phyloP scores from a whole-genome alignment of 2,113 vertebrate species.

The Vulpes ferrilata region DNA sequence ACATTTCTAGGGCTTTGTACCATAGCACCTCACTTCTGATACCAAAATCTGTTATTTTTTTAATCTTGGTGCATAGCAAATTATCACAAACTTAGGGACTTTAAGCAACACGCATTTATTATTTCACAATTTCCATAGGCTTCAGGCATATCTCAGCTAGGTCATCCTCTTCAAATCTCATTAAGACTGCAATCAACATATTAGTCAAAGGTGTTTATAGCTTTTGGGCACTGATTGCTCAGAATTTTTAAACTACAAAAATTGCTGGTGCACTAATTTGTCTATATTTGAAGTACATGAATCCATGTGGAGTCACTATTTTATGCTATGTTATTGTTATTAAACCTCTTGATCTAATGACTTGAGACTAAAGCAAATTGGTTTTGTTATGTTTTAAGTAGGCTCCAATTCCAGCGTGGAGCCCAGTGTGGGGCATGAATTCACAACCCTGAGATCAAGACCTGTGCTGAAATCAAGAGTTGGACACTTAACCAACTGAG shows the following conservation, averaged over 20 bases:
- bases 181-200: background rate
- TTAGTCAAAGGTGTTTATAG: background rate
- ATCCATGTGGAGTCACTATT: background rate
- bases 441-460: background rate
- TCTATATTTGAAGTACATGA: background rate
- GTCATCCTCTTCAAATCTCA: background rate
- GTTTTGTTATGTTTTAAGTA: background rate
- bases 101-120: constrained; percentile 9
- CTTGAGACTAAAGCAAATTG: background rate
- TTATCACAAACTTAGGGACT: background rate
- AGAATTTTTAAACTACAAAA: background rate
- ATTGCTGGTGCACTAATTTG: background rate
- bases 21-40: background rate
- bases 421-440: background rate
- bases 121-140: background rate
- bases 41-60: background rate
- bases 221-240: background rate
- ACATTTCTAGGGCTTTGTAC: background rate
- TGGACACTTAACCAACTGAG: background rate
- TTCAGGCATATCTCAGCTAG: background rate
- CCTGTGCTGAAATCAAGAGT: background rate
- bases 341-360: background rate
- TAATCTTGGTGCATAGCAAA: background rate
- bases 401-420: background rate
- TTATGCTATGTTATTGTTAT: background rate